Conservation (phyloP, 2,888 invertebrate species). For the Gastrophysa polygoni region DNA sequence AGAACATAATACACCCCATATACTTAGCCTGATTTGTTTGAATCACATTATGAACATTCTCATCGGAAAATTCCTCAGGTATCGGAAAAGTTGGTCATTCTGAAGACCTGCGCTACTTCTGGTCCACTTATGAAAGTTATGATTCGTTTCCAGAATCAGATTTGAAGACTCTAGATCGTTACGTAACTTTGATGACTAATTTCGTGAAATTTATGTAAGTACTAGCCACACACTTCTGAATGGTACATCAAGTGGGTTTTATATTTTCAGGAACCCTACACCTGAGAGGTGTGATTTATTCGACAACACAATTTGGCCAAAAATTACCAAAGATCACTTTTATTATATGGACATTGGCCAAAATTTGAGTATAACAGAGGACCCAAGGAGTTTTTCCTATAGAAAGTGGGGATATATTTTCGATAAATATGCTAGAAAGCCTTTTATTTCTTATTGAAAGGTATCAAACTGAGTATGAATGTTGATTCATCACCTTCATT, state of each 20-base stretch:
- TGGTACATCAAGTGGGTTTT: background rate
- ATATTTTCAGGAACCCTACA: slow-evolving; percentile 27
- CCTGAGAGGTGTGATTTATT: slow-evolving; percentile 21
- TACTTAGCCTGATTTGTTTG: too few species aligned
- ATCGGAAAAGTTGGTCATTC: too few species aligned
- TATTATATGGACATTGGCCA: slow-evolving; percentile 26
- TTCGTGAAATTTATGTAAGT: slow-evolving; percentile 35
- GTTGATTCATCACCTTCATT: too few species aligned
- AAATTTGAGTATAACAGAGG: slow-evolving; percentile 16
- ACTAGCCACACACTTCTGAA: background rate
- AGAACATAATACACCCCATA: too few species aligned
- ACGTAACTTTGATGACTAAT: slow-evolving; percentile 26
- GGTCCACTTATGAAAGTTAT: too few species aligned
- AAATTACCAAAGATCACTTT: slow-evolving; percentile 10
- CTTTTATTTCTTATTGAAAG: too few species aligned
- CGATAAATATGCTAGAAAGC: slow-evolving; percentile 15
- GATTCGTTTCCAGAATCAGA: too few species aligned
- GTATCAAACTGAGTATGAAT: too few species aligned
- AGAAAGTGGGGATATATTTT: slow-evolving; percentile 28
- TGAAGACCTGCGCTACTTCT: too few species aligned
- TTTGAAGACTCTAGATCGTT: slow-evolving; percentile 21
- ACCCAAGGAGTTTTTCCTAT: slow-evolving; percentile 28
- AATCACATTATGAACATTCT: too few species aligned
- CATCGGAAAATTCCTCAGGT: too few species aligned
- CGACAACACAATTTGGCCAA: slow-evolving; percentile 23